Percentiles rank a stretch among this genome's conserved stretches.
These are phyloP conservation scores for Glossosoma conforme DNA, from an alignment of 1,140 invertebrate genomes.

Conservation along the genomic window DNA sequence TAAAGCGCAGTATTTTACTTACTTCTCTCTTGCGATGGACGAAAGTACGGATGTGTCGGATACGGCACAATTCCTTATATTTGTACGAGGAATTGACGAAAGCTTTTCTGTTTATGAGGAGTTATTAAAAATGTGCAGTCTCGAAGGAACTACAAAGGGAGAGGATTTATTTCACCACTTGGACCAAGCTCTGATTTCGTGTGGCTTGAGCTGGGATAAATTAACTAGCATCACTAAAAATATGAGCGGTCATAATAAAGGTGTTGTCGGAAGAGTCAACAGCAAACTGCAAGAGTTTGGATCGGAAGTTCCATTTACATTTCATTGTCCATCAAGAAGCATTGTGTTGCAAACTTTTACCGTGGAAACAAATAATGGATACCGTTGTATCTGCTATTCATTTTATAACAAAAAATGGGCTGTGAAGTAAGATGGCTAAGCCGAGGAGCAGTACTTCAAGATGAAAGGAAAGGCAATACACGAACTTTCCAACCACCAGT, in stretches of 20 bases:
- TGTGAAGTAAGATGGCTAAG: slow-evolving; percentile 20
- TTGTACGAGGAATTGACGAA: slow-evolving; percentile 34
- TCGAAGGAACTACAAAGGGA: slow-evolving; percentile 16
- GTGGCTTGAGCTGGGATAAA: slow-evolving; percentile 26
- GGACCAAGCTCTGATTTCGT: slow-evolving; percentile 32
- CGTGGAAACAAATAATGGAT: slow-evolving; percentile 24
- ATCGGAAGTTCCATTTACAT: slow-evolving; percentile 19
- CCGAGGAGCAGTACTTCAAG: slow-evolving; percentile 2
- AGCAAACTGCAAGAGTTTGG: slow-evolving; percentile 19
- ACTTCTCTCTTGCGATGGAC: slow-evolving; percentile 30
- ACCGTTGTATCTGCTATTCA: slow-evolving; percentile 25
- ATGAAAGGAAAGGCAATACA: slow-evolving; percentile 14
- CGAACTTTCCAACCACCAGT: slow-evolving; percentile 12
- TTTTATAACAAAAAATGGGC: slow-evolving; percentile 30
- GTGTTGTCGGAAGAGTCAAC: slow-evolving; percentile 16
- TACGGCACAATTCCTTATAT: slow-evolving; percentile 33
- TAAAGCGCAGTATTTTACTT: slow-evolving; percentile 26
- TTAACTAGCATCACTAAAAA: slow-evolving; percentile 33
- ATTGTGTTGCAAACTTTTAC: slow-evolving; percentile 18
- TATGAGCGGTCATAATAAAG: slow-evolving; percentile 35
- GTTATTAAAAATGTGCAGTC: slow-evolving; percentile 32
- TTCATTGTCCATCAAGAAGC: slow-evolving; percentile 27
- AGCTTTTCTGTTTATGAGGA: slow-evolving; percentile 33
- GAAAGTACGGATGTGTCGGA: slow-evolving; percentile 30
- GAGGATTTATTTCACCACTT: slow-evolving; percentile 32